phyloP scores from a whole-genome alignment of 2,888 invertebrate species.

The Mayetiola destructor region DNA sequence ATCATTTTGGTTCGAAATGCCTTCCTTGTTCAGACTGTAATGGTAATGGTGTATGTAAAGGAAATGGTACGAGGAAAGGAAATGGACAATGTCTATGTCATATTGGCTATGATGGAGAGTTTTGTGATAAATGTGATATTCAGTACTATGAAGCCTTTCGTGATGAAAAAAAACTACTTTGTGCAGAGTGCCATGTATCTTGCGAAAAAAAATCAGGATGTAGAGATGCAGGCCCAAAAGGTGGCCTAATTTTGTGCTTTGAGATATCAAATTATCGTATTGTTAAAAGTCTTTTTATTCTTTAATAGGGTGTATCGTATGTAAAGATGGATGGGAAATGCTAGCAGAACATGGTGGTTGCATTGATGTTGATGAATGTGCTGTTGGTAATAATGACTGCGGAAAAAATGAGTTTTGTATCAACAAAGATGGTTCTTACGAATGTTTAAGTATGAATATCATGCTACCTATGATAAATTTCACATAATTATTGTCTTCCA shows the following conservation, averaged over 20 bases:
- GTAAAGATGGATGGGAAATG: constrained; percentile 56
- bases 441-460: constrained; percentile 43
- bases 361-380: constrained; percentile 73
- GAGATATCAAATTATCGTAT: background rate
- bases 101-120: constrained; percentile 59
- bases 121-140: constrained; percentile 63
- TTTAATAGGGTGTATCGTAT: constrained; percentile 35
- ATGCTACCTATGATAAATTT: no score
- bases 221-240: constrained; percentile 53
- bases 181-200: constrained; percentile 63
- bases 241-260: constrained; percentile 24
- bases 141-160: constrained; percentile 59
- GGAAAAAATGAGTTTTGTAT: constrained; percentile 66
- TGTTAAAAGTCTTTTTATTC: constrained; percentile 19
- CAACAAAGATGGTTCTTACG: constrained; percentile 72
- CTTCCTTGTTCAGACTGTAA: constrained; percentile 68
- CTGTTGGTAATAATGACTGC: constrained; percentile 39
- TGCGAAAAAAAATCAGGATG: constrained; percentile 56
- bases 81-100: constrained; percentile 83
- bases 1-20: constrained; percentile 73
- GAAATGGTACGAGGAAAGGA: constrained; percentile 48
- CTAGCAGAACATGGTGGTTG: constrained; percentile 68
- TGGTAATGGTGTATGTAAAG: constrained; percentile 47
- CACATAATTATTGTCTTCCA: no score
- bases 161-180: constrained; percentile 58